phyloP scores from a whole-genome alignment of 1,140 invertebrate species.

The Mactra quadrangularis region DNA sequence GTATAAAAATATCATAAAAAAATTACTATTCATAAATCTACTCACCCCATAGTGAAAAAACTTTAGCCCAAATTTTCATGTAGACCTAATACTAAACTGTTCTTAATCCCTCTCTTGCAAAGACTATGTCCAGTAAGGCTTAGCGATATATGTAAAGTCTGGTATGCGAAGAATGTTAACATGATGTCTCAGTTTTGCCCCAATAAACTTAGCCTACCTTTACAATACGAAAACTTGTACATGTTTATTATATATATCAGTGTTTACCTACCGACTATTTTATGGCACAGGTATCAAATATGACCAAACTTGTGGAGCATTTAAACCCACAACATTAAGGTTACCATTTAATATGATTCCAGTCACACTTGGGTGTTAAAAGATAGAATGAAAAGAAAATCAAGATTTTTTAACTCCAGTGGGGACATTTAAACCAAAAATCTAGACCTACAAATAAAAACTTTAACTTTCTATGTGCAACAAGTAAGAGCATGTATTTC shows the following conservation, averaged over 20 bases:
- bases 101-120: constrained; percentile 27
- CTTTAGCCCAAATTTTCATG: constrained; percentile 9
- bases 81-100: not conserved
- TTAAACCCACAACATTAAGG: too few relatives aligned
- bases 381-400: too few relatives aligned
- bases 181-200: constrained; percentile 10
- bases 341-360: too few relatives aligned
- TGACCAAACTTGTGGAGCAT: not conserved
- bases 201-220: constrained; percentile 30
- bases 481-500: too few relatives aligned
- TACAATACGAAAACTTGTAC: too few relatives aligned
- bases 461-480: too few relatives aligned
- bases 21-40: not conserved
- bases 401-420: too few relatives aligned
- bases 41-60: not conserved
- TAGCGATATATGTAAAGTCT: constrained; percentile 16
- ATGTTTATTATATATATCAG: constrained; percentile 8
- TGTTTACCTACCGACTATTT: not conserved
- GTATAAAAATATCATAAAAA: too few relatives aligned
- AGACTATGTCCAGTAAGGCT: constrained; percentile 27
- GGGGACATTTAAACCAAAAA: too few relatives aligned
- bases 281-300: constrained; percentile 31
- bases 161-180: constrained; percentile 23
- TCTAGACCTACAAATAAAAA: too few relatives aligned
- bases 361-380: too few relatives aligned